Percentiles rank a stretch among this genome's conserved stretches.
These are phyloP conservation scores for Tetrapedia diversipes DNA, from an alignment of 2,888 invertebrate species.

Conservation along the genomic window DNA sequence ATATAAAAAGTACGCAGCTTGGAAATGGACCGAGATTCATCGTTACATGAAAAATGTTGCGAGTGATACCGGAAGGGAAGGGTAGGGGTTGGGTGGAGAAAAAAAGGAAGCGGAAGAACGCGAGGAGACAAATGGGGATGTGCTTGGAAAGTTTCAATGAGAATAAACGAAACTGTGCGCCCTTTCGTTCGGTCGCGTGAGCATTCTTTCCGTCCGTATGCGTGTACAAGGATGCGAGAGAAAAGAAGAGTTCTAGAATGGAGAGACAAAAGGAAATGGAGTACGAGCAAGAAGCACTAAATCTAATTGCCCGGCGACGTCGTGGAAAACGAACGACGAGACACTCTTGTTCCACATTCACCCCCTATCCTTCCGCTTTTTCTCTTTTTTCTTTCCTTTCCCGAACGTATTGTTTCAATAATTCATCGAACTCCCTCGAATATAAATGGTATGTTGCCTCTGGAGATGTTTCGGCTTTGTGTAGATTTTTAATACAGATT, in stretches of 20 bases:
- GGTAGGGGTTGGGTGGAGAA: neutral
- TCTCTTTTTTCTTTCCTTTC: neutral
- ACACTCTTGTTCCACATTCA: slow-evolving; percentile 40
- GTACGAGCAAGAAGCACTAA: slow-evolving; percentile 64
- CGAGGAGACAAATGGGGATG: slow-evolving; percentile 57
- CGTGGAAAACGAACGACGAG: slow-evolving; percentile 63
- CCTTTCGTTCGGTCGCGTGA: slow-evolving; percentile 57
- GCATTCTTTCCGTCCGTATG: slow-evolving; percentile 55
- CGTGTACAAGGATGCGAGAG: slow-evolving; percentile 48
- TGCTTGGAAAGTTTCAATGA: slow-evolving; percentile 62
- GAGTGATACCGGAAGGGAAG: slow-evolving; percentile 25
- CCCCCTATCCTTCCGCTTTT: neutral
- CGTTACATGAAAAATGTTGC: slow-evolving; percentile 40
- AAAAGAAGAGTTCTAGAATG: slow-evolving; percentile 52
- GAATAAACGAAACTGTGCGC: slow-evolving; percentile 65
- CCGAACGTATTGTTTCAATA: slow-evolving; percentile 34
- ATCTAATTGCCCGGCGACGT: slow-evolving; percentile 70
- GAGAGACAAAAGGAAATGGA: slow-evolving; percentile 50
- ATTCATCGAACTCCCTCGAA: slow-evolving; percentile 32
- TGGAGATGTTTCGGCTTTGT: neutral
- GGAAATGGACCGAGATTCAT: slow-evolving; percentile 30
- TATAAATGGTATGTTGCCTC: neutral
- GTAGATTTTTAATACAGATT: neutral
- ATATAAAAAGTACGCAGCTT: slow-evolving; percentile 24
- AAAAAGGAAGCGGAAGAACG: slow-evolving; percentile 55